Evolutionary conservation across 1,140 invertebrate species (phyloP).

Genomic region (Charaxes varanes): DNA sequence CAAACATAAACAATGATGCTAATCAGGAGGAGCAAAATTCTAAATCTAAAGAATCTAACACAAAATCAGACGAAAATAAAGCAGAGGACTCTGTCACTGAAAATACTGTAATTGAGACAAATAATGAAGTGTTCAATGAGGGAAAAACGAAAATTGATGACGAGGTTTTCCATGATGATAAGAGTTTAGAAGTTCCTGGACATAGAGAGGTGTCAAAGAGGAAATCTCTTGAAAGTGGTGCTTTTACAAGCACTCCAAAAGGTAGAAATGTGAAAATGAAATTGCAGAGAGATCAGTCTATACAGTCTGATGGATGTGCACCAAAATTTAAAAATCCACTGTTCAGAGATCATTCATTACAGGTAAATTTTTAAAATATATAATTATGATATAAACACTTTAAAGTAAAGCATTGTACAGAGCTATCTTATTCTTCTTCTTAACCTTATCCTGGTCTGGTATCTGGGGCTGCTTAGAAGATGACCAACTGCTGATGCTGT

Average conservation of each 20-base stretch:
- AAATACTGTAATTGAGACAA: slow-evolving; percentile 46
- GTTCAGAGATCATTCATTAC: slow-evolving; percentile 66
- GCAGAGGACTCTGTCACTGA: slow-evolving; percentile 48
- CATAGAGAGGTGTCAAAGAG: slow-evolving; percentile 52
- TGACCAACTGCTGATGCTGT: too few species aligned
- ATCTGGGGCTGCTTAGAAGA: too few species aligned
- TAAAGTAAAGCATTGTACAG: too few species aligned
- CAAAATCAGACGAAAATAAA: slow-evolving; percentile 46
- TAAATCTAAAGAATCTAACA: slow-evolving; percentile 22
- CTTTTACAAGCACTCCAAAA: slow-evolving; percentile 39
- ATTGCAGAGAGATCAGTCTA: slow-evolving; percentile 62
- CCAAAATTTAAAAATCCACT: slow-evolving; percentile 67
- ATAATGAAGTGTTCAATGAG: slow-evolving; percentile 33
- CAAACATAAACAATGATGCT: slow-evolving; percentile 6
- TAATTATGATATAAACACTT: slow-evolving; percentile 39
- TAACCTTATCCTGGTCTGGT: too few species aligned
- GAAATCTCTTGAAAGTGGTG: slow-evolving; percentile 59
- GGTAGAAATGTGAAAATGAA: slow-evolving; percentile 39
- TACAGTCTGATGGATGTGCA: slow-evolving; percentile 66
- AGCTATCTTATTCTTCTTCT: too few species aligned
- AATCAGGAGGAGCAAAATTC: slow-evolving; percentile 20
- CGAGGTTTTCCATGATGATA: slow-evolving; percentile 40
- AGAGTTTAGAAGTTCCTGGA: slow-evolving; percentile 46
- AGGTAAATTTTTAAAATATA: slow-evolving; percentile 35
- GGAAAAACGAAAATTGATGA: slow-evolving; percentile 40